phyloP scores from a whole-genome alignment of 1,140 invertebrate species.

The Mizuhopecten yessoensis region DNA sequence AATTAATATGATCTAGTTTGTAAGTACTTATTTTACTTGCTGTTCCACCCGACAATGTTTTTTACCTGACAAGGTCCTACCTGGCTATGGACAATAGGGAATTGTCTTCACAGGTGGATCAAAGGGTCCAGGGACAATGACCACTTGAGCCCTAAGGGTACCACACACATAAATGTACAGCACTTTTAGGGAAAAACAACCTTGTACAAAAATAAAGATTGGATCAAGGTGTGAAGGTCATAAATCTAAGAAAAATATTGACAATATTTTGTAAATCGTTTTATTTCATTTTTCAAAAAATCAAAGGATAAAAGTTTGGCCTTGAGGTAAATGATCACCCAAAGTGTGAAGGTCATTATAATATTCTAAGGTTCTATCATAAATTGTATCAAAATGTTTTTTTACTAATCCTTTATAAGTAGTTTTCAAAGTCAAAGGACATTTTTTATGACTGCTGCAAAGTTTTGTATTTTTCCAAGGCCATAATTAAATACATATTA shows the following conservation, averaged over 20 bases:
- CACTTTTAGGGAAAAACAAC: neutral
- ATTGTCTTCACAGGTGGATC: slow-evolving; percentile 9
- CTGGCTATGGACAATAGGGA: neutral
- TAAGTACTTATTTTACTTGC: slow-evolving; percentile 8
- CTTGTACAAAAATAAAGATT: neutral
- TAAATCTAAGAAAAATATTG: neutral
- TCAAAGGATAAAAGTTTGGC: neutral
- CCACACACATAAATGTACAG: neutral
- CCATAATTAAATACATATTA: no score
- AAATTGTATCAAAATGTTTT: neutral
- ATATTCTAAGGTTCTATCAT: neutral
- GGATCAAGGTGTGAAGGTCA: neutral
- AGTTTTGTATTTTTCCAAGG: no score
- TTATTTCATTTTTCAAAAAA: neutral
- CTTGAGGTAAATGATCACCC: neutral
- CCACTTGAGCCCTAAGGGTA: neutral
- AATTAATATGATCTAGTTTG: slow-evolving; percentile 7
- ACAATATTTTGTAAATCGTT: neutral
- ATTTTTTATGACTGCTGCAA: no score
- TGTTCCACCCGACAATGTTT: neutral
- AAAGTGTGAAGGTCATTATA: neutral
- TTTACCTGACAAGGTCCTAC: neutral
- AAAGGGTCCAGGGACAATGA: neutral
- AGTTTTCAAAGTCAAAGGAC: no score
- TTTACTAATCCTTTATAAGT: neutral